A percentile compares a stretch with the other conserved stretches of the same genome.
Conservation (phyloP, 2,797 vertebrate genomes). For the Galagoides demidoff region DNA sequence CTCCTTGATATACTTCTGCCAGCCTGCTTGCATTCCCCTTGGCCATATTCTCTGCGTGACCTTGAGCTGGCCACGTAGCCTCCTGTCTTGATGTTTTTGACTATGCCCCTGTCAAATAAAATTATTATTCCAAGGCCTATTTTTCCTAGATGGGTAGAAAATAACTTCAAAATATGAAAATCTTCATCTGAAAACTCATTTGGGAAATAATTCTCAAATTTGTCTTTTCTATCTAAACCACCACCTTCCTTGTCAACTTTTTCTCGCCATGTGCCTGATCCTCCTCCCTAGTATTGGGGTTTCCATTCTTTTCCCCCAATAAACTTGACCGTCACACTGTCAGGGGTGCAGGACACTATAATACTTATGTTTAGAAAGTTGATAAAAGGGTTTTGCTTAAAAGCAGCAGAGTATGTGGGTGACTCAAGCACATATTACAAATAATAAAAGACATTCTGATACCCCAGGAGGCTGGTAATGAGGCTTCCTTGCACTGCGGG, state of each 20-base stretch:
- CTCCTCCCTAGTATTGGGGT: not conserved
- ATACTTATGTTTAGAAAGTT: not conserved
- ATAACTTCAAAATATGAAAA: conserved; percentile 25
- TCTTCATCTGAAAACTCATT: not conserved
- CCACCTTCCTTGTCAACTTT: not conserved
- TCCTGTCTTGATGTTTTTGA: not conserved
- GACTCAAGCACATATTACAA: not conserved
- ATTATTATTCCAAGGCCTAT: not conserved
- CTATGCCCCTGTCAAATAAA: conserved; percentile 45
- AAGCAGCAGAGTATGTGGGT: not conserved
- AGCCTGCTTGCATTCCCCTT: not conserved
- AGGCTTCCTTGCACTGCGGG: not conserved
- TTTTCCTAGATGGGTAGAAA: not conserved
- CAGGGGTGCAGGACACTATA: not conserved
- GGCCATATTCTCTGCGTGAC: not conserved
- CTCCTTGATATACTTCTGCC: not conserved
- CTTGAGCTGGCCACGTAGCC: conserved; percentile 9
- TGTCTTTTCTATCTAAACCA: rapidly evolving
- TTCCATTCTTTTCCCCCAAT: not conserved
- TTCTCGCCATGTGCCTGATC: rapidly evolving
- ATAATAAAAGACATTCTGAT: not conserved
- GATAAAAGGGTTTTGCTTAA: not conserved
- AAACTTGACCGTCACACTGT: not conserved
- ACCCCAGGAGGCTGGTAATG: no score
- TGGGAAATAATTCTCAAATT: not conserved